Evolutionary conservation across 2,888 invertebrate species (phyloP), one percentile per base, ranked within the genome.

Genomic region (Operophtera brumata): DNA sequence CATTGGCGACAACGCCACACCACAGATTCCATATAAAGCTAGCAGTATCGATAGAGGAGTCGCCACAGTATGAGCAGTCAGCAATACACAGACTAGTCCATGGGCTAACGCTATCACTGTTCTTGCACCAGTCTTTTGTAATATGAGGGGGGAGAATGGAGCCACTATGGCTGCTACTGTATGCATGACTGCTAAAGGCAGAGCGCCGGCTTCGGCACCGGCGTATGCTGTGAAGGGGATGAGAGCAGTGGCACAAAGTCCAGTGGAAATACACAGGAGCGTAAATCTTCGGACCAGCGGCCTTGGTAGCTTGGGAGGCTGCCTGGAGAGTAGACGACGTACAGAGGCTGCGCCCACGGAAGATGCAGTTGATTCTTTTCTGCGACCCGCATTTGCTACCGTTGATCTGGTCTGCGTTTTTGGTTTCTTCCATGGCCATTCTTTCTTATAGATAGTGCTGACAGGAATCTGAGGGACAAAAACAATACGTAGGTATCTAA

Each of bases 341-440:
- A 96, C 95, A 0, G 96, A 96, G 0, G 94, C 94, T 0, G 94
- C 94, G 1, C 95, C 95, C 28, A 94, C 93, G 0, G 94, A 94
- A 44, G 94, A 94, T 25, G 93, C 92, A 48, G 93, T 91, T 0
- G 94, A 94, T 69, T 94, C 94, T 11, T 93, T 88, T 2, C 94
- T 89, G 3, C 93, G 86, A 6, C 78, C 75, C 1, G 74, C 70
- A 9, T 67, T 64, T 6, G 67, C 64, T 7, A 62, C 67, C 1
- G 74, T 58, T 2, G 72, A 66, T 47, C 79, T 71, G 9, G 68
- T 65, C 0, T 80, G 77, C 11, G 73, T 67, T 63, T 83, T 85
- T 48, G 78, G 76, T 58, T 88, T 86, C 66, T 71, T 82, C 90
- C 90, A 90, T 39, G 85, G 84, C 89, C 89, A 90, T 78, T 90